A percentile compares a stretch with the other conserved stretches of the same genome.
These are phyloP conservation scores for Psylliodes chrysocephalus DNA, from an alignment of 2,888 invertebrate species.

Conservation along the genomic window DNA sequence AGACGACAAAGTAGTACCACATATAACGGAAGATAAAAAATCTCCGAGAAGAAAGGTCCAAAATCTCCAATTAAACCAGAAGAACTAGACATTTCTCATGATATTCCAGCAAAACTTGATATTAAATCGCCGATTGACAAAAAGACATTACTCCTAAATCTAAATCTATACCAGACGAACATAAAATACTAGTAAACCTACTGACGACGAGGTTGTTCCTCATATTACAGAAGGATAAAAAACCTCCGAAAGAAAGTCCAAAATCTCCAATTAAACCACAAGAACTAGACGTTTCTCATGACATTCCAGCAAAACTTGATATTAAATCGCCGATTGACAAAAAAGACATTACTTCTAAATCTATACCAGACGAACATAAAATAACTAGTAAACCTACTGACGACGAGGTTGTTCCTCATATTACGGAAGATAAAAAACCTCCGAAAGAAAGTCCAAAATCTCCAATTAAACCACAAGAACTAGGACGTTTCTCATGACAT, in stretches of 20 bases:
- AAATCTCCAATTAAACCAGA: too few species aligned
- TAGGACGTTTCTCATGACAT: not conserved
- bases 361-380: not conserved
- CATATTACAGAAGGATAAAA: not conserved
- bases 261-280: slow-evolving; percentile 1
- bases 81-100: too few species aligned
- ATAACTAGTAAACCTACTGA: not conserved
- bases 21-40: too few species aligned
- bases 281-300: not conserved
- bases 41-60: too few species aligned
- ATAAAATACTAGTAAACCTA: too few species aligned
- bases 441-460: slow-evolving; percentile 2
- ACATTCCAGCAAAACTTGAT: not conserved
- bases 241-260: not conserved
- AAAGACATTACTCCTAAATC: too few species aligned
- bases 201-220: too few species aligned
- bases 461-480: slow-evolving; percentile 7
- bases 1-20: too few species aligned
- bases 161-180: too few species aligned
- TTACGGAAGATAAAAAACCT: not conserved
- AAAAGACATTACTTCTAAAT: not conserved
- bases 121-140: too few species aligned
- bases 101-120: too few species aligned
- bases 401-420: not conserved
- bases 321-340: not conserved